phyloP scores from a whole-genome alignment of 92 coral and sea anemone genomes.

The Zoanthus sociatus region DNA sequence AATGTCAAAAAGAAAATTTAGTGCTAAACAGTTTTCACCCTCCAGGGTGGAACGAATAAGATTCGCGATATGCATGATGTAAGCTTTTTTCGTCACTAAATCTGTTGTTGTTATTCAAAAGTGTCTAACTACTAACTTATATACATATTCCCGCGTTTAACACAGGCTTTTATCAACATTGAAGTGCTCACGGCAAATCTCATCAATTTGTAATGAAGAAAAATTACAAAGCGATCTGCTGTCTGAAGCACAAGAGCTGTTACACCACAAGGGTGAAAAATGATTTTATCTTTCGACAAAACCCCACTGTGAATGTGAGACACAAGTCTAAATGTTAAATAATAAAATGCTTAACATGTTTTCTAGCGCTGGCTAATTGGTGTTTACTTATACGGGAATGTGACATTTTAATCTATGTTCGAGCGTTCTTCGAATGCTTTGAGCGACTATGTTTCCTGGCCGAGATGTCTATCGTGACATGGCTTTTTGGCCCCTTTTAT shows the following conservation, averaged over 20 bases:
- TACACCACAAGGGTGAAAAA: not conserved
- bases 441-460: constrained; percentile 26
- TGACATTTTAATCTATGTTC: constrained; percentile 33
- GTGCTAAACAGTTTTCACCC: constrained; percentile 5
- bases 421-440: constrained; percentile 24
- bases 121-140: constrained; percentile 11
- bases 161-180: constrained; percentile 11
- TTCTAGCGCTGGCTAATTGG: constrained; percentile 42
- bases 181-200: constrained; percentile 31
- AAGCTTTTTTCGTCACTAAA: not conserved
- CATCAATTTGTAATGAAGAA: not conserved
- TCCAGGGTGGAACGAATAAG: not conserved
- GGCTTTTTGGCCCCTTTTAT: not conserved
- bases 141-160: constrained; percentile 22
- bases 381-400: constrained; percentile 50
- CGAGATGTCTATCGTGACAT: constrained; percentile 1
- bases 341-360: constrained; percentile 46
- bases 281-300: not conserved
- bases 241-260: not conserved
- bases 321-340: constrained; percentile 6
- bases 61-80: constrained; percentile 13
- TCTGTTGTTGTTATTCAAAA: constrained; percentile 1
- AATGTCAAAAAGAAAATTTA: not conserved
- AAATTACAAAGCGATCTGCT: not conserved
- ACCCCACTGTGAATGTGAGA: constrained; percentile 36